These are phyloP conservation scores for Bufo gargarizans DNA, from an alignment of 2,113 vertebrate genomes.

Conservation along the genomic window DNA sequence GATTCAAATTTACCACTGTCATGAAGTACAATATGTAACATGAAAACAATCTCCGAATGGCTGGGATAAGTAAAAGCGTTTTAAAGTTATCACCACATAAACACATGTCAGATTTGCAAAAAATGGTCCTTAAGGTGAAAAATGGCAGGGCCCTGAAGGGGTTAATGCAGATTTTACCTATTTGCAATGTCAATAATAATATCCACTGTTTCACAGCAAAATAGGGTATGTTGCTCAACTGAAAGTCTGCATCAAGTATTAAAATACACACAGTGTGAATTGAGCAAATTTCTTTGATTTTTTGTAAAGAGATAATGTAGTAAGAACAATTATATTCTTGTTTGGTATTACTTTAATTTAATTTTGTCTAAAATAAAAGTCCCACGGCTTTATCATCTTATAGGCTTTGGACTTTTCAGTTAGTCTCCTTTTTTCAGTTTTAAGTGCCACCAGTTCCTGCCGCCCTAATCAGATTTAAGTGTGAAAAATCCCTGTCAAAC, in stretches of 20 bases:
- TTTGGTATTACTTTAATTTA: background rate
- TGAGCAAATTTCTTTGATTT: background rate
- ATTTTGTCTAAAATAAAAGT: background rate
- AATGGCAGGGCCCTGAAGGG: no score
- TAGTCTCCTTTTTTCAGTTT: constrained; percentile 63
- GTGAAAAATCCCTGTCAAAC: constrained; percentile 76
- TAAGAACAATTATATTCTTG: background rate
- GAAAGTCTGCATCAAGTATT: background rate
- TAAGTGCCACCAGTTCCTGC: constrained; percentile 77
- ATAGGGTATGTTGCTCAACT: background rate
- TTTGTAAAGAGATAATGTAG: background rate
- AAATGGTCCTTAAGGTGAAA: no score
- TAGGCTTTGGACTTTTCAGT: constrained; percentile 59
- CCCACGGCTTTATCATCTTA: constrained; percentile 57
- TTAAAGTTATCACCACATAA: no score
- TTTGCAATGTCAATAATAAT: no score
- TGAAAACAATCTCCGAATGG: no score
- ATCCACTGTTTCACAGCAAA: no score
- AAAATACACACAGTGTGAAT: no score
- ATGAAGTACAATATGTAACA: no score
- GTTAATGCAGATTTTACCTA: no score
- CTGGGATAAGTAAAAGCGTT: no score
- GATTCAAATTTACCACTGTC: no score
- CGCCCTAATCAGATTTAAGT: constrained; percentile 80
- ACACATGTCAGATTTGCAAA: no score